Evolutionary conservation across 37 sponge, comb jelly and placozoan genomes (phyloP).

Genomic region (Spongia lamella): DNA sequence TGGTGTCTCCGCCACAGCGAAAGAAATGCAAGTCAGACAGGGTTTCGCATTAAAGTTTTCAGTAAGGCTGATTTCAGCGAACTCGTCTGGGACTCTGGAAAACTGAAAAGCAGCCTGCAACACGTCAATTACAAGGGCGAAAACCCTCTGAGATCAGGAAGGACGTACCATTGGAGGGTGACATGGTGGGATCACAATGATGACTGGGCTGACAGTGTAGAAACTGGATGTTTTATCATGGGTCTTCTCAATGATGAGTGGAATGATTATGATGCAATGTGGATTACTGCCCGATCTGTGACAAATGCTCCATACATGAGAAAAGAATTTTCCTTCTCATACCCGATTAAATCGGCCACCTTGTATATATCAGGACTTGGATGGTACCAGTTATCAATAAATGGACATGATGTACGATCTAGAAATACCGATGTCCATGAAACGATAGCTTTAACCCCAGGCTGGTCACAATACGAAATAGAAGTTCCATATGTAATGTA

Average conservation of each 20-base stretch:
- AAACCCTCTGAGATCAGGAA: conserved; percentile 31
- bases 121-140: conserved; percentile 14
- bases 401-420: conserved; percentile 40
- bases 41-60: conserved; percentile 29
- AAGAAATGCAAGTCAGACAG: conserved; percentile 37
- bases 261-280: conserved; percentile 23
- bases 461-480: conserved; percentile 65
- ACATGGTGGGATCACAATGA: conserved; percentile 63
- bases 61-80: background rate
- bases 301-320: conserved; percentile 20
- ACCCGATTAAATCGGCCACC: conserved; percentile 11
- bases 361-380: conserved; percentile 61
- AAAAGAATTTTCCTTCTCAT: conserved; percentile 6
- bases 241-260: conserved; percentile 26
- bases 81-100: conserved; percentile 57
- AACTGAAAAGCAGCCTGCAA: conserved; percentile 1
- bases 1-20: conserved; percentile 62
- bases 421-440: background rate
- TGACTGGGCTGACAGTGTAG: conserved; percentile 15
- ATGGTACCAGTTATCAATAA: conserved; percentile 38
- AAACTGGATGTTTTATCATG: conserved; percentile 46
- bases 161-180: conserved; percentile 39
- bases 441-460: conserved; percentile 47
- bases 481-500: conserved; percentile 32
- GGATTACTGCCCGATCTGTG: conserved; percentile 42